Conservation (phyloP, 2,113 vertebrate genomes). For the Tragelaphus imberbis region DNA sequence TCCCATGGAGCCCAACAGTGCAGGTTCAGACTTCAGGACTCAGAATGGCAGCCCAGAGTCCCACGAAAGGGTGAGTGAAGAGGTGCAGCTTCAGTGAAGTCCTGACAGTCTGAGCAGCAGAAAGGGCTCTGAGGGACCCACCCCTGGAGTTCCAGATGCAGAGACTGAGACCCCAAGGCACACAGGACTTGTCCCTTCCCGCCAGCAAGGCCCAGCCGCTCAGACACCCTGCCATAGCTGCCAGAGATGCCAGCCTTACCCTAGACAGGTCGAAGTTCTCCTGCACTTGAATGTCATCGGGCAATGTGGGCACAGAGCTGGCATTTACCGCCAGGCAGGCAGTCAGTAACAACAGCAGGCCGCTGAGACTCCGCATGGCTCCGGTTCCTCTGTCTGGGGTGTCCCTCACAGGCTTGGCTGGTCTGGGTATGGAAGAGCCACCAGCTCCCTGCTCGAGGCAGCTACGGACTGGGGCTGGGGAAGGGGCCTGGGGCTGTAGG, state of each 20-base stretch:
- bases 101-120: background rate
- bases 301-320: background rate
- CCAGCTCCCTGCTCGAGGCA: background rate
- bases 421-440: background rate
- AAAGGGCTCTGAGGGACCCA: background rate
- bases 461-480: background rate
- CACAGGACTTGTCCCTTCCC: background rate
- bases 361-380: background rate
- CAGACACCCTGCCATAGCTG: accelerated
- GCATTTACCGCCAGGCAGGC: background rate
- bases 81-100: background rate
- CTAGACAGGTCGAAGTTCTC: slow-evolving; percentile 86
- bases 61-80: background rate
- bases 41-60: background rate
- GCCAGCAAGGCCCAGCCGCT: background rate
- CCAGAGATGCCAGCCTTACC: slow-evolving; percentile 78
- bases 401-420: background rate
- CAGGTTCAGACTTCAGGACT: background rate
- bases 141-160: background rate
- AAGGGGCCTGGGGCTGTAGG: background rate
- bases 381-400: background rate
- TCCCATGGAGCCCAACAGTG: background rate
- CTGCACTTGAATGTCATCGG: slow-evolving; percentile 80
- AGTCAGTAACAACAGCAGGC: background rate
- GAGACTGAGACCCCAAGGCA: background rate